Conservation (phyloP, 2,888 invertebrate species). For the Parasteatoda lunata region DNA sequence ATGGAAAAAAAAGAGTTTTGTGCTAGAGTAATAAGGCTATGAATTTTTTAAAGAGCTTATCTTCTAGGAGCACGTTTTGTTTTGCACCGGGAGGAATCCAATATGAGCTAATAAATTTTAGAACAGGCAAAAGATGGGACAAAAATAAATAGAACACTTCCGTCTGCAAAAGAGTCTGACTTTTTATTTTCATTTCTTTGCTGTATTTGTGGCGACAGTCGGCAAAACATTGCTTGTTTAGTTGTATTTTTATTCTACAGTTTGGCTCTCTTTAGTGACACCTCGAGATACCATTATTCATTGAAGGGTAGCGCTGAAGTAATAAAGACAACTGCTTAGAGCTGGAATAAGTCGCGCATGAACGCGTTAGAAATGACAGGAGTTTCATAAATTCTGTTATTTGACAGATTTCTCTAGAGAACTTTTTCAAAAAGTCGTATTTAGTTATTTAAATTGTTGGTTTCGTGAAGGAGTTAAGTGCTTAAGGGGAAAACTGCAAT, state of each 20-base stretch:
- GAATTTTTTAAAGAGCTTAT: slow-evolving; percentile 57
- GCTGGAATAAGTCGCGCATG: no score
- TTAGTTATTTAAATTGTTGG: no score
- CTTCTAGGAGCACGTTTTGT: slow-evolving; percentile 31
- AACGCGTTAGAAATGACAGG: no score
- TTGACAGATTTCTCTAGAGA: no score
- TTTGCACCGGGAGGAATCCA: slow-evolving; percentile 21
- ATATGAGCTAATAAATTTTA: slow-evolving; percentile 51
- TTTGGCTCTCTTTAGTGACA: background rate
- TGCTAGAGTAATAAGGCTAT: slow-evolving; percentile 43
- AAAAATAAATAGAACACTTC: no score
- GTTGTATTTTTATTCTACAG: background rate
- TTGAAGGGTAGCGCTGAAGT: slow-evolving; percentile 1
- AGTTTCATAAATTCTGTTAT: no score
- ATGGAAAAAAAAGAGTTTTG: slow-evolving; percentile 16
- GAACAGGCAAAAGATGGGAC: background rate
- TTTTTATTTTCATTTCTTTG: no score
- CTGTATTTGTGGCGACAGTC: background rate
- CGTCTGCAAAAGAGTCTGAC: no score
- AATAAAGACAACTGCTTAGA: background rate
- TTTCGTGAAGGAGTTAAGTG: no score
- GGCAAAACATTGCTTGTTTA: slow-evolving; percentile 11
- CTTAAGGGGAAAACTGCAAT: no score
- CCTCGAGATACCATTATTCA: background rate
- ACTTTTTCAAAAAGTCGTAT: no score